A percentile compares a stretch with the other conserved stretches of the same genome.
These are phyloP conservation scores for Forbesichthys agassizii DNA, from an alignment of 2,113 vertebrate genomes.

Conservation along the genomic window DNA sequence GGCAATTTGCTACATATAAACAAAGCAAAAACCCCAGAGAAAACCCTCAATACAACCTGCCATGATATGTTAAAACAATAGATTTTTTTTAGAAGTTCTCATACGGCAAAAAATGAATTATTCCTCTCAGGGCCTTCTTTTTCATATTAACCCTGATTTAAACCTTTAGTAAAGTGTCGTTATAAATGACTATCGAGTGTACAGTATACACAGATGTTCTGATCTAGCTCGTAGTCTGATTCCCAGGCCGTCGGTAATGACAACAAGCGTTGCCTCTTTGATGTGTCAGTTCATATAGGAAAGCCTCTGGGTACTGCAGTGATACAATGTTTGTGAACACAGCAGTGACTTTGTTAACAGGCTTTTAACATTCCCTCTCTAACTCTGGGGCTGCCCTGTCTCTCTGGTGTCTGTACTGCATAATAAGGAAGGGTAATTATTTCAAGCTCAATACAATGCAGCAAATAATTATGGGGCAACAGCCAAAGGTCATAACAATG, in stretches of 20 bases:
- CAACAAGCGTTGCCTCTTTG: slow-evolving; percentile 30
- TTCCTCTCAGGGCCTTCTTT: too few species aligned
- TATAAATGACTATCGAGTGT: slow-evolving; percentile 1
- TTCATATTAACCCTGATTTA: neutral
- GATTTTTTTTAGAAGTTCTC: too few species aligned
- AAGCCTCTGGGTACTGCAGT: slow-evolving; percentile 12
- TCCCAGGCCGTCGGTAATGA: slow-evolving; percentile 11
- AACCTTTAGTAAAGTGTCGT: neutral
- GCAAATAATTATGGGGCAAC: slow-evolving; percentile 20
- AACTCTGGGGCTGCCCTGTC: slow-evolving; percentile 26
- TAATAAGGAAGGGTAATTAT: slow-evolving; percentile 29
- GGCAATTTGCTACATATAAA: too few species aligned
- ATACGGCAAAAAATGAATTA: neutral
- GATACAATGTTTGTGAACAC: slow-evolving; percentile 35
- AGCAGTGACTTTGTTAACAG: slow-evolving; percentile 47
- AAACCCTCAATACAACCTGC: too few species aligned
- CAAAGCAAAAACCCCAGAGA: too few species aligned
- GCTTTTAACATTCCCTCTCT: slow-evolving; percentile 38
- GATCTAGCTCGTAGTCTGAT: slow-evolving; percentile 9
- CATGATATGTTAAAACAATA: too few species aligned
- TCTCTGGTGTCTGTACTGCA: slow-evolving; percentile 13
- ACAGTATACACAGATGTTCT: neutral
- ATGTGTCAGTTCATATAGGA: slow-evolving; percentile 35
- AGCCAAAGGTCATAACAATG: neutral
- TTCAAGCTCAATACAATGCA: slow-evolving; percentile 33